Conservation (phyloP, 1,140 invertebrate species). For the Trachymyrmex cornetzi region DNA sequence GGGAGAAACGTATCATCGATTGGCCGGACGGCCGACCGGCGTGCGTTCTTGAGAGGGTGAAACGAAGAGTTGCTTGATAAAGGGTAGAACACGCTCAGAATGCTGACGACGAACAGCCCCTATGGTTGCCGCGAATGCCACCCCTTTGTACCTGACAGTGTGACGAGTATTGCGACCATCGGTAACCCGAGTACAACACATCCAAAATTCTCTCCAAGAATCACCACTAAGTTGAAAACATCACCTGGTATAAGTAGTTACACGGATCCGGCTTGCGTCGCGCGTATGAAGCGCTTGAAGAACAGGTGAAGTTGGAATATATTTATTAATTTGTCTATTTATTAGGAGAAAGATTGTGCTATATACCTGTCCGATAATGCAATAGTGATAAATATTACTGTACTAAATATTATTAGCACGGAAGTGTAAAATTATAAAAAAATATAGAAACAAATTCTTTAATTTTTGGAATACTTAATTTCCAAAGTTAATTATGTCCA, state of each 20-base stretch:
- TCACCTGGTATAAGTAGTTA: constrained; percentile 56
- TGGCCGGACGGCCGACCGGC: neutral
- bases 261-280: constrained; percentile 59
- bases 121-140: constrained; percentile 66
- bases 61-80: constrained; percentile 66
- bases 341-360: neutral
- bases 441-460: neutral
- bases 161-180: constrained; percentile 54
- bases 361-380: neutral
- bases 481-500: neutral
- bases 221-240: constrained; percentile 67
- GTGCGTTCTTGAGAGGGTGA: constrained; percentile 49
- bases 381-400: neutral
- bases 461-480: neutral
- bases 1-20: constrained; percentile 38
- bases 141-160: constrained; percentile 48
- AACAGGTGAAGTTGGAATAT: constrained; percentile 73
- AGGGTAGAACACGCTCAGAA: constrained; percentile 76
- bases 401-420: neutral
- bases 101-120: constrained; percentile 76
- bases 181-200: constrained; percentile 58
- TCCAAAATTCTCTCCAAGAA: constrained; percentile 68
- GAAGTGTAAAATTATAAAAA: neutral
- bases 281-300: constrained; percentile 76
- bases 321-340: constrained; percentile 11